Base-by-base conservation (phyloP, 2,113 vertebrate species). In the Dinomys branickii region DNA sequence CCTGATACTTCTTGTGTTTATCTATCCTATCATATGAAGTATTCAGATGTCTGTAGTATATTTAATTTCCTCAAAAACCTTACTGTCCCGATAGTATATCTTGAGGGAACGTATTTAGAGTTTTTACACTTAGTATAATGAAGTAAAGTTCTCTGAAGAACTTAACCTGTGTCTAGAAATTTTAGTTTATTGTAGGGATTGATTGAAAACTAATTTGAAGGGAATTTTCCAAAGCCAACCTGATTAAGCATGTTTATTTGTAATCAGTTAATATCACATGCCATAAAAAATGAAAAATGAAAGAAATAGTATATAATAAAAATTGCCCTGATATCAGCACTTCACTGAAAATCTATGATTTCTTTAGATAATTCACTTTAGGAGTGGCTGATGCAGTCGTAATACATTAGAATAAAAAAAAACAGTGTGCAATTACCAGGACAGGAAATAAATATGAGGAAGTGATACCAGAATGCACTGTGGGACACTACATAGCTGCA, bases 361-460 rank as follows among this genome's bases (percentile, higher is more conserved):
- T 69, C 59, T 73, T 7, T 52, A 80, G 10, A 2, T 69, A n/a
- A 50, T 50, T 88, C 77, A 17, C 35, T 19, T 61, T 65, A 44
- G 56, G 24, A 47, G 11, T 77, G 33, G 7, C 56, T 90, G 59
- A 77, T 13, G 4, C 14, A 22, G 9, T 52, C 89, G n/a, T 85
- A 54, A 88, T 90, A 85, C 44, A 73, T 22, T 58, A 95, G 33
- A 78, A 35, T 59, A 95, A 90, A 22, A 73, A 95, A 83, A 75
- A 30, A 19, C 0, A 38, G 7, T 0, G 28, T 90, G 2, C 69
- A 69, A 61, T 77, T 93, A 83, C 3, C 3, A 80, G 47, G 44
- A 17, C 2, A 69, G n/a, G 22, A 41, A 69, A 7, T 85, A 41
- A 88, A 73, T 8, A 44, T 85, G 69, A 87, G 83, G 33, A 75